phyloP scores from a whole-genome alignment of 2,113 vertebrate species.

The Rhizomys pruinosus region DNA sequence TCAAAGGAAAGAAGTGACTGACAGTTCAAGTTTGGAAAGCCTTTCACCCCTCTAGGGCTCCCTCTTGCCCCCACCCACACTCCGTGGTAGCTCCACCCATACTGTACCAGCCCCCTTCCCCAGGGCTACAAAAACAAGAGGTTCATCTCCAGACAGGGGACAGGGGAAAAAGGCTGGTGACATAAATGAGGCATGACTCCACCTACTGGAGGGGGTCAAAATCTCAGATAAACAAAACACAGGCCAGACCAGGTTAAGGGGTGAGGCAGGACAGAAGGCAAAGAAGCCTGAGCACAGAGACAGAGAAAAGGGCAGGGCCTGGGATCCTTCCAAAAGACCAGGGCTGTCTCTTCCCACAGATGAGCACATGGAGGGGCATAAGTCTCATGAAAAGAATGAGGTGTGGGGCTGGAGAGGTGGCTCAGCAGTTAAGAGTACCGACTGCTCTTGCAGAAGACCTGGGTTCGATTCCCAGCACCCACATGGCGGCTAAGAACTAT shows the following conservation, averaged over 20 bases:
- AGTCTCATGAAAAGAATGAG: slow-evolving; percentile 52
- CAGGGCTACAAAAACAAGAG: background rate
- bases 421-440: too few relatives aligned
- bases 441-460: too few relatives aligned
- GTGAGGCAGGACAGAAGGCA: background rate
- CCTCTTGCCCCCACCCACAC: background rate
- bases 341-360: background rate
- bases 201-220: background rate
- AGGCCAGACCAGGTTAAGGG: background rate
- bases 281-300: background rate
- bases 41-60: background rate
- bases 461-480: too few relatives aligned
- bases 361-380: background rate
- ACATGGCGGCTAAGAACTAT: too few relatives aligned
- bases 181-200: background rate
- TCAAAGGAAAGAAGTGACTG: background rate
- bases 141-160: background rate
- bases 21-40: background rate
- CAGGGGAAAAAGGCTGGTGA: background rate
- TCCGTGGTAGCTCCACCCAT: background rate
- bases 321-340: background rate
- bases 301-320: background rate
- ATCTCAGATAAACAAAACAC: background rate
- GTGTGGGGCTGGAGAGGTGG: too few relatives aligned
- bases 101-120: background rate